Evolutionary conservation across 2,113 vertebrate species (phyloP).

Genomic region (Laterallus jamaicensis): DNA sequence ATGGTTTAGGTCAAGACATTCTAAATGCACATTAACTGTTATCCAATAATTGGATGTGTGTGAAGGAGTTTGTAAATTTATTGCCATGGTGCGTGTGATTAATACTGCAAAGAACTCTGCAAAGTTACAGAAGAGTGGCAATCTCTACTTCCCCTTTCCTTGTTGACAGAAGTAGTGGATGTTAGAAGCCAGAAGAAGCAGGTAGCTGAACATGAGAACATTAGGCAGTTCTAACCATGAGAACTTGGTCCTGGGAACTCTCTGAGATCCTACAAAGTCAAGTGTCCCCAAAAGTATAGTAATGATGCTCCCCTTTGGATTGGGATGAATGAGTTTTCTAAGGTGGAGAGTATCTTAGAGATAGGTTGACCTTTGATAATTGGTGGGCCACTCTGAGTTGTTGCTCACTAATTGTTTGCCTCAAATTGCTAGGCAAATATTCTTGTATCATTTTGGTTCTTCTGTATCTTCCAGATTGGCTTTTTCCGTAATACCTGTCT

Average conservation of each 20-base stretch:
- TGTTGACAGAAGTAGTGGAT: neutral
- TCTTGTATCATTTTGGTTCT: neutral
- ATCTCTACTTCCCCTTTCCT: neutral
- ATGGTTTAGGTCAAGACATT: neutral
- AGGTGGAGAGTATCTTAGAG: neutral
- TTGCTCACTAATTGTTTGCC: neutral
- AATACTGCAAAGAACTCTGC: neutral
- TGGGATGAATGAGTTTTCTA: neutral
- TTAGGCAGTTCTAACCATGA: neutral
- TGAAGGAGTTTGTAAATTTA: neutral
- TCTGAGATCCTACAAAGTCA: neutral
- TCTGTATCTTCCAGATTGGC: neutral
- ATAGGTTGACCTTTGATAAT: neutral
- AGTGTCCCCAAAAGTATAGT: too few relatives aligned
- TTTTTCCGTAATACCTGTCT: too few relatives aligned
- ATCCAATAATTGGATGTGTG: neutral
- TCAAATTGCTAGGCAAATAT: neutral
- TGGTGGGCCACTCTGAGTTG: neutral
- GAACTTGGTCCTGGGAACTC: neutral
- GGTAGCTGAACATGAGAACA: neutral
- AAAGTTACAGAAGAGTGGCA: neutral
- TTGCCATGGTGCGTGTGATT: neutral
- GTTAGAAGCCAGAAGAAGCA: neutral
- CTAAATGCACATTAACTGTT: neutral
- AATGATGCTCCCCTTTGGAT: neutral